phyloP scores from a whole-genome alignment of 2,888 invertebrate genomes.

The Notodonta ziczac region DNA sequence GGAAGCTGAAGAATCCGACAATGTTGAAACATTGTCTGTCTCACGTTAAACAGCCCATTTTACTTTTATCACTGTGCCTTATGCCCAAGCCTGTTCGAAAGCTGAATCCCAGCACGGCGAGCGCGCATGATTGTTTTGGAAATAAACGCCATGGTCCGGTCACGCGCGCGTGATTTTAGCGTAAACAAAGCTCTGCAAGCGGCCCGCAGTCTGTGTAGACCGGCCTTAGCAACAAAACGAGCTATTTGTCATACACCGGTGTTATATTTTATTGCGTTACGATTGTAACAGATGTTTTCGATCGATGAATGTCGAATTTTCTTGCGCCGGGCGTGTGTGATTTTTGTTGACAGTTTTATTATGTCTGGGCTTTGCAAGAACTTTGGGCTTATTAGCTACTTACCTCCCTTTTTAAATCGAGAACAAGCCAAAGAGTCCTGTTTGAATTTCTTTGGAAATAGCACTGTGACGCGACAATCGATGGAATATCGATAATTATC shows the following conservation, averaged over 20 bases:
- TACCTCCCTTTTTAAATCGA: too few relatives aligned
- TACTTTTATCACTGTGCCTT: constrained; percentile 30
- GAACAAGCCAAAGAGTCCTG: too few relatives aligned
- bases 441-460: too few relatives aligned
- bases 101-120: constrained; percentile 40
- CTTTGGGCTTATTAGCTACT: too few relatives aligned
- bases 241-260: constrained; percentile 52
- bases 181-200: constrained; percentile 60
- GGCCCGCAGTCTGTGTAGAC: constrained; percentile 45
- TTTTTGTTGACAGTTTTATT: neutral
- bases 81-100: constrained; percentile 33
- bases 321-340: neutral
- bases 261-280: constrained; percentile 8
- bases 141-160: constrained; percentile 62
- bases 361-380: neutral
- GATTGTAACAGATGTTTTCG: constrained; percentile 6
- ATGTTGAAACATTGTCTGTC: too few relatives aligned
- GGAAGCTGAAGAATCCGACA: too few relatives aligned
- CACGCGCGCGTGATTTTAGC: constrained; percentile 77
- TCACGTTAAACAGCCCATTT: neutral
- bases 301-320: neutral
- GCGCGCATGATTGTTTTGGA: constrained; percentile 64
- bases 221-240: constrained; percentile 55
- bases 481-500: too few relatives aligned
- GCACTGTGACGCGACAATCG: too few relatives aligned